Evolutionary conservation across 2,797 vertebrate genomes (phyloP), one percentile per base, ranked within the genome.

Genomic region (Hippopotamyrus pictus): DNA sequence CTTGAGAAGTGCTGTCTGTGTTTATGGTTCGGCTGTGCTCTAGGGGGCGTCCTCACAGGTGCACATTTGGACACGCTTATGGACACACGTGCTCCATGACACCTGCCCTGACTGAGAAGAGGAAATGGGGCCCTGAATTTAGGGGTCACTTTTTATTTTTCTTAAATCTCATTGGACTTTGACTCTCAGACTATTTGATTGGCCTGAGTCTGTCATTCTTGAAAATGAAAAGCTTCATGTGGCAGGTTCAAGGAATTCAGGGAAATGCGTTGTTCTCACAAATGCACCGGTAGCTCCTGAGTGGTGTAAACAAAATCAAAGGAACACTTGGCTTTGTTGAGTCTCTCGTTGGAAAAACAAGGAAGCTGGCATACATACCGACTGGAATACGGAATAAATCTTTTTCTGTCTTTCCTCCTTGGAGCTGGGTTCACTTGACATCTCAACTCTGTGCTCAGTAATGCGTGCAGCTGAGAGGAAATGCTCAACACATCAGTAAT

Each of bases 381-480:
- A 14, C 69, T 41, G 29, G 14, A 37, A 19, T 17, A 14, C 33
- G 19, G 69, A 69, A 88, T 88, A 91, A 90, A 90, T 88, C 54
- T 46, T 65, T 89, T 89, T 79, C 88, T 84, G 41, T 73, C 54
- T 84, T 88, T 88, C 54, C 84, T 91, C 79, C 84, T 82, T 88
- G 84, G 48, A 79, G 65, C 88, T 85, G 65, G 88, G 73, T 90
- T 91, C 88, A 90, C 87, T 90, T 89, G 73, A 91, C 85, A 88
- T 89, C 85, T 89, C 82, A 90, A 41, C 5, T 17, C 89, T 91
- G 88, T 87, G 87, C 83, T 90, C 76, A 89, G 22, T 89, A 53
- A 59, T 90, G 91, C 84, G 22, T 73, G 90, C 44, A 86, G 65
- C 51, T 22, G 89, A 84, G 57, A 89, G 33, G 88, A 59, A 59